These are phyloP conservation scores for Thalassarche chlororhynchos DNA, from an alignment of 2,113 vertebrate genomes.

Conservation along the genomic window DNA sequence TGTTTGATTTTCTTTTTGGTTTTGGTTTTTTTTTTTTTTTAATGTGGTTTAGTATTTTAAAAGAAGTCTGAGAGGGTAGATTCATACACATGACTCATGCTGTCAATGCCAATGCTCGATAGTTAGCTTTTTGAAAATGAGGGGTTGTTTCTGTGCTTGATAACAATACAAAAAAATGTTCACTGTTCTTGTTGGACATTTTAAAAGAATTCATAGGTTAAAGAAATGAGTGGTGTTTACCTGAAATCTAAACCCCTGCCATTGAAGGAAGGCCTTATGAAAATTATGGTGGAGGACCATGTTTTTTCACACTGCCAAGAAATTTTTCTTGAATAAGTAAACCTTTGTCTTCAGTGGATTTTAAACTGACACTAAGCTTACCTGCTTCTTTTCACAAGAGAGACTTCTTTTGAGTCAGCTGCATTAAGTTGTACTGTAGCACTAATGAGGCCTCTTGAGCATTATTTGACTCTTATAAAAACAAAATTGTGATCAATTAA, in stretches of 20 bases:
- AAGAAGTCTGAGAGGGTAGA: background rate
- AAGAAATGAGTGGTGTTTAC: background rate
- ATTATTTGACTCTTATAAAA: slow-evolving; percentile 26
- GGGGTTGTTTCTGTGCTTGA: background rate
- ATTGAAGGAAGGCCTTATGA: background rate
- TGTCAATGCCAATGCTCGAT: accelerated
- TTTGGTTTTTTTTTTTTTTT: background rate
- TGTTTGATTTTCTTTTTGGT: background rate
- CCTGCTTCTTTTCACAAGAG: background rate
- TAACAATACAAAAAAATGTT: background rate
- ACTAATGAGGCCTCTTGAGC: slow-evolving; percentile 63
- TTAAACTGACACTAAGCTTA: background rate
- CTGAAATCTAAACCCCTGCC: background rate
- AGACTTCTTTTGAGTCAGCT: background rate
- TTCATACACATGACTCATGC: background rate
- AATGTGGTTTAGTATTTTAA: background rate
- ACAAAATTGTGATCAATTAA: slow-evolving; percentile 55
- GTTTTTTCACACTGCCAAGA: background rate
- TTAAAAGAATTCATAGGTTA: background rate
- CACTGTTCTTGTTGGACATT: background rate
- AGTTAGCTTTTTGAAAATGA: background rate
- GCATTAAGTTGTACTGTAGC: background rate
- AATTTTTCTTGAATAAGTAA: background rate
- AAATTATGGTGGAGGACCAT: background rate
- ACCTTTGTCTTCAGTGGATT: background rate